These are phyloP conservation scores for Allygus modestus DNA, from an alignment of 2,888 invertebrate genomes.

Conservation along the genomic window DNA sequence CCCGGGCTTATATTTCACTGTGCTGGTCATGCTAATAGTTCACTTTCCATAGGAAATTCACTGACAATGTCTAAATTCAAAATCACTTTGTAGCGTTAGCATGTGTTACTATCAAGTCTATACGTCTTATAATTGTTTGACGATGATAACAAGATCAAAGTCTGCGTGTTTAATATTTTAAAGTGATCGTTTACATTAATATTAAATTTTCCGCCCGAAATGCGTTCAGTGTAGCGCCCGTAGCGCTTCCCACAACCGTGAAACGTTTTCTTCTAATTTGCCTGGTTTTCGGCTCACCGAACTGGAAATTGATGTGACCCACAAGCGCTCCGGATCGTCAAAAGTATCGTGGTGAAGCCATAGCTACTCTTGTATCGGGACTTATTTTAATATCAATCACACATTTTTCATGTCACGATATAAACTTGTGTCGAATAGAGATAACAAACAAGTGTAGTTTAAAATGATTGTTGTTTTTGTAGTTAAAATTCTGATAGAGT, in stretches of 20 bases:
- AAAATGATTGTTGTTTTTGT: no score
- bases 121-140: no score
- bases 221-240: not conserved
- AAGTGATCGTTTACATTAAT: not conserved
- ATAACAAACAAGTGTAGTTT: no score
- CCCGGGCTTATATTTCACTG: no score
- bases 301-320: conserved; percentile 30
- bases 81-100: no score
- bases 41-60: no score
- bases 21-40: no score
- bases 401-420: not conserved
- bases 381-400: not conserved
- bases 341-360: not conserved
- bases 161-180: conserved; percentile 1
- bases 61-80: no score
- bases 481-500: no score
- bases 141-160: no score
- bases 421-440: no score
- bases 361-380: not conserved
- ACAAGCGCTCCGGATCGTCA: conserved; percentile 12
- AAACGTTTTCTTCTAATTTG: conserved; percentile 42
- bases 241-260: not conserved
- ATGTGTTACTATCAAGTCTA: no score
- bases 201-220: not conserved
- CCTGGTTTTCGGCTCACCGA: conserved; percentile 18